Percentiles rank a stretch among this genome's conserved stretches.
Evolutionary conservation across 2,113 vertebrate species (phyloP).

Genomic region (Archocentrus centrarchus): DNA sequence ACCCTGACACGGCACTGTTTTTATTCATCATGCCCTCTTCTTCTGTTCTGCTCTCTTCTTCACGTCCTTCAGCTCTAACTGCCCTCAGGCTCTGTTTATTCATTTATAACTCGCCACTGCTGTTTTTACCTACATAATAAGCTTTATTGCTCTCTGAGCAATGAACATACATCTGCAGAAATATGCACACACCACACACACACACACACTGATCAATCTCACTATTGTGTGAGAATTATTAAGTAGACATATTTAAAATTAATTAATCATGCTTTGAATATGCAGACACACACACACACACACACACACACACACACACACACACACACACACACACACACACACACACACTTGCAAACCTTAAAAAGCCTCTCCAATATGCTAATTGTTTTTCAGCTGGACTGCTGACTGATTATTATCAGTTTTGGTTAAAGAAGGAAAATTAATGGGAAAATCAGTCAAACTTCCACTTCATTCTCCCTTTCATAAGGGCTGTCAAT

Average conservation of each 20-base stretch:
- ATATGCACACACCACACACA: neutral
- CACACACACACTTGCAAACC: constrained; percentile 4
- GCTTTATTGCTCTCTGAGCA: constrained; percentile 19
- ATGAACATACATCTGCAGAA: neutral
- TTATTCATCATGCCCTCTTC: constrained; percentile 50
- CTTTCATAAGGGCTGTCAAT: constrained; percentile 13
- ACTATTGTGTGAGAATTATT: neutral
- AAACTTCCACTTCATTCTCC: neutral
- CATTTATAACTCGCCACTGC: constrained; percentile 39
- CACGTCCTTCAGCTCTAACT: constrained; percentile 30
- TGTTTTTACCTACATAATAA: constrained; percentile 29
- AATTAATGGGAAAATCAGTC: constrained; percentile 5
- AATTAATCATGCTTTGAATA: constrained; percentile 51
- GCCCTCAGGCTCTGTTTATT: constrained; percentile 43
- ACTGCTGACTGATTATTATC: constrained; percentile 26
- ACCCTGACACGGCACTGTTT: constrained; percentile 49
- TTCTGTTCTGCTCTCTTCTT: constrained; percentile 23
- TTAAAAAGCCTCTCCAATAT: constrained; percentile 27
- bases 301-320: neutral
- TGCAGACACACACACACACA: constrained; percentile 15
- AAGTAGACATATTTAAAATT: constrained; percentile 16
- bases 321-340: constrained; percentile 21
- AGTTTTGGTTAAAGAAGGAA: constrained; percentile 2
- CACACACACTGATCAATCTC: neutral
- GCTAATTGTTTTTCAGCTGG: constrained; percentile 30